phyloP scores from a whole-genome alignment of 2,113 vertebrate species.

The Lota lota region DNA sequence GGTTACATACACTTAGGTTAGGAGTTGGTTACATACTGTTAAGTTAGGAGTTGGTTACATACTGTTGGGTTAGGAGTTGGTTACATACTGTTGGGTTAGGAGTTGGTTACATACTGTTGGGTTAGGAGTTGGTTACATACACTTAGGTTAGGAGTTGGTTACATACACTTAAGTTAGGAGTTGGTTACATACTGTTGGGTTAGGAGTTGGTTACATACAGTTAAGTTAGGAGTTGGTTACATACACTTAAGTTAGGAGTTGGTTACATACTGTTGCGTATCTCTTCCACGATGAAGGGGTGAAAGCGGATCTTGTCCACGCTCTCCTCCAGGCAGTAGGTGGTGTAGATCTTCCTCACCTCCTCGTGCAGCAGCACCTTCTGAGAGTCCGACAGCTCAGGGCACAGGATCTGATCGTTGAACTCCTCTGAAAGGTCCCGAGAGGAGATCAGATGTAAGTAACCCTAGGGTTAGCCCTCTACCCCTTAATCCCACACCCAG shows the following conservation, averaged over 20 bases:
- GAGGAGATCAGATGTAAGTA: too few relatives aligned
- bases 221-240: too few relatives aligned
- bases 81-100: too few relatives aligned
- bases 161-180: too few relatives aligned
- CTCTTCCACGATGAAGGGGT: conserved; percentile 94
- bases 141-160: too few relatives aligned
- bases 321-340: conserved; percentile 98
- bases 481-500: not conserved
- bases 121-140: too few relatives aligned
- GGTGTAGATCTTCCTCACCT: conserved; percentile 92
- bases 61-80: too few relatives aligned
- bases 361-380: conserved; percentile 87
- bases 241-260: too few relatives aligned
- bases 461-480: not conserved
- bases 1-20: too few relatives aligned
- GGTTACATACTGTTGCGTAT: conserved; percentile 88
- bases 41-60: too few relatives aligned
- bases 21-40: too few relatives aligned
- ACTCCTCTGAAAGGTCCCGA: conserved; percentile 81
- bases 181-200: conserved; percentile 8
- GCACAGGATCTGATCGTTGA: conserved; percentile 91
- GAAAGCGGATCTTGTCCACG: conserved; percentile 94
- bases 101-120: too few relatives aligned
- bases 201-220: not conserved
- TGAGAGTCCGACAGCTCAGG: conserved; percentile 89